Percentiles rank a stretch among this genome's conserved stretches.
phyloP scores from a whole-genome alignment of 2,888 invertebrate genomes.

The Cryptus armator region DNA sequence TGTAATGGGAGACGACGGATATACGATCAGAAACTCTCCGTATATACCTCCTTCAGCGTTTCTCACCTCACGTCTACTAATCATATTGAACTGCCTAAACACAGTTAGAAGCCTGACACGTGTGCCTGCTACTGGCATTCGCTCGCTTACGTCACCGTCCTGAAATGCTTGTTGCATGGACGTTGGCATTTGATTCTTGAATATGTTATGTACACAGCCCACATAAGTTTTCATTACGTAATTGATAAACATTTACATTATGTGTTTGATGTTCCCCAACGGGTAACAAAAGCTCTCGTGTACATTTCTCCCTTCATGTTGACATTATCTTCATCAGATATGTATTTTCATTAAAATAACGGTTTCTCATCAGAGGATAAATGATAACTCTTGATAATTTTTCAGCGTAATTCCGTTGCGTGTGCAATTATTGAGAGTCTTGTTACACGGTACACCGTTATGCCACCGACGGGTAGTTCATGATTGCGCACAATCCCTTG shows the following conservation, averaged over 20 bases:
- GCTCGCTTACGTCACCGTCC: background rate
- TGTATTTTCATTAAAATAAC: too few species aligned
- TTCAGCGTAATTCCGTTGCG: background rate
- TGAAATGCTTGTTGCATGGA: background rate
- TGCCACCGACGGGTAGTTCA: background rate
- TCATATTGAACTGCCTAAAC: constrained; percentile 49
- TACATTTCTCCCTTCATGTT: too few species aligned
- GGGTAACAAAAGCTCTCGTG: too few species aligned
- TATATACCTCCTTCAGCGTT: background rate
- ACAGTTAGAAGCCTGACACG: constrained; percentile 8
- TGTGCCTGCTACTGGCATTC: constrained; percentile 31
- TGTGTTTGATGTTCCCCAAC: background rate
- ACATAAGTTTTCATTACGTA: too few species aligned
- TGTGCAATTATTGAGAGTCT: background rate
- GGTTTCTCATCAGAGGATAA: background rate
- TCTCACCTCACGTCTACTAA: constrained; percentile 38
- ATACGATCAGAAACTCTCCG: background rate
- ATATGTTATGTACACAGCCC: background rate
- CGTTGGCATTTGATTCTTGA: background rate
- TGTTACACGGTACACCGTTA: background rate
- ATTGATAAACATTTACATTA: background rate
- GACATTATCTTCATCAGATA: too few species aligned
- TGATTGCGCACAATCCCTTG: constrained; percentile 42
- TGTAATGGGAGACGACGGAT: constrained; percentile 23
- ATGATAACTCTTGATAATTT: background rate